These are phyloP conservation scores for Netelia fuscicornis DNA, from an alignment of 2,888 invertebrate genomes.

Conservation along the genomic window DNA sequence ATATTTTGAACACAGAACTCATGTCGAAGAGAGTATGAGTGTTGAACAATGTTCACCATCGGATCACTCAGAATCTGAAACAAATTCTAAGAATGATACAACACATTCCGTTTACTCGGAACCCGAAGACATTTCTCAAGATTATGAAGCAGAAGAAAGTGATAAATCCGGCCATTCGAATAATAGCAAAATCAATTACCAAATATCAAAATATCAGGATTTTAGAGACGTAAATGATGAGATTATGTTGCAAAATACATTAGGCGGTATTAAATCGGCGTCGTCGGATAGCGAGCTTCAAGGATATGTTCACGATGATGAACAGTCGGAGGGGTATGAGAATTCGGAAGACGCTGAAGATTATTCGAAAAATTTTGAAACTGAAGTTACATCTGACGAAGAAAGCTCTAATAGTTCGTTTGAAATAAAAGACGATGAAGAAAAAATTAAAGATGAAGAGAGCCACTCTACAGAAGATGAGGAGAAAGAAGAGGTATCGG, in stretches of 20 bases:
- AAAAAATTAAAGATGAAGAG: slow-evolving; percentile 72
- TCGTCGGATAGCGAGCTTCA: slow-evolving; percentile 80
- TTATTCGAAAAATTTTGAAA: slow-evolving; percentile 45
- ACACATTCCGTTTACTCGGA: slow-evolving; percentile 83
- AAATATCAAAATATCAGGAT: slow-evolving; percentile 48
- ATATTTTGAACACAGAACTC: slow-evolving; percentile 43
- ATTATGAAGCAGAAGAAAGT: slow-evolving; percentile 39
- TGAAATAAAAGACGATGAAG: slow-evolving; percentile 56
- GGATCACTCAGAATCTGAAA: slow-evolving; percentile 63
- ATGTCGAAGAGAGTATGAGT: slow-evolving; percentile 57
- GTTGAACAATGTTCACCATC: slow-evolving; percentile 66
- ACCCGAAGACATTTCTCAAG: slow-evolving; percentile 75
- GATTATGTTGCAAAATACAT: slow-evolving; percentile 80
- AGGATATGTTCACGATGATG: slow-evolving; percentile 70
- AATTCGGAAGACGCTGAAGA: slow-evolving; percentile 67
- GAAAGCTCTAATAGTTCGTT: slow-evolving; percentile 55
- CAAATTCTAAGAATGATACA: slow-evolving; percentile 84
- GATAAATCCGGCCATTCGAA: slow-evolving; percentile 57
- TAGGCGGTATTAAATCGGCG: slow-evolving; percentile 81
- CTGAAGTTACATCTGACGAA: slow-evolving; percentile 35
- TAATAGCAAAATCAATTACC: slow-evolving; percentile 41
- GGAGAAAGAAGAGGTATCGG: slow-evolving; percentile 65
- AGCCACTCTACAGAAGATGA: slow-evolving; percentile 75
- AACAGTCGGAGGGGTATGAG: slow-evolving; percentile 74
- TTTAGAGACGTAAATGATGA: slow-evolving; percentile 79